Percentiles rank a stretch among this genome's conserved stretches.
Conservation (phyloP, 1,140 invertebrate genomes). For the Halesus radiatus region DNA sequence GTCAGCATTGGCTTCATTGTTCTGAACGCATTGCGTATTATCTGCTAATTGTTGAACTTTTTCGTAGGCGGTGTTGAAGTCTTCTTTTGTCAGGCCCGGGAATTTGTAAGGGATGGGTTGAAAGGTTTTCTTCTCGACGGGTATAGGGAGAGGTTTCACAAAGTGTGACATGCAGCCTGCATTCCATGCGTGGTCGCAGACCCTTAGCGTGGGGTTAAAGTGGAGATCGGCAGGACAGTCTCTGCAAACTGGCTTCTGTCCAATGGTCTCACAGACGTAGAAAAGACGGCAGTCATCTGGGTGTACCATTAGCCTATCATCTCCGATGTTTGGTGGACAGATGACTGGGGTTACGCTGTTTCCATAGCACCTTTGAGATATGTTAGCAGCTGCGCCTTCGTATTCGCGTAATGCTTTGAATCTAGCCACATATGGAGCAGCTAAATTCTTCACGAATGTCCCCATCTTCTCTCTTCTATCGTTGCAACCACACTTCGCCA, state of each 20-base stretch:
- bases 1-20: slow-evolving; percentile 35
- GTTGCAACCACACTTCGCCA: slow-evolving; percentile 5
- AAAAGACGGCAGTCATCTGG: slow-evolving; percentile 59
- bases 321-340: slow-evolving; percentile 25
- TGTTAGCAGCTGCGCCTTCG: slow-evolving; percentile 33
- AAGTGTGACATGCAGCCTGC: slow-evolving; percentile 52
- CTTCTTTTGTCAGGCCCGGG: not conserved
- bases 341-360: slow-evolving; percentile 49
- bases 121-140: too few relatives aligned
- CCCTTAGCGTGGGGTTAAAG: slow-evolving; percentile 60
- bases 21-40: not conserved
- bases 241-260: slow-evolving; percentile 56
- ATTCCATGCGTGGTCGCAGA: slow-evolving; percentile 61
- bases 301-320: slow-evolving; percentile 56
- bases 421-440: not conserved
- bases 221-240: slow-evolving; percentile 61
- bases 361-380: slow-evolving; percentile 49
- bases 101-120: not conserved
- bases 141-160: not conserved
- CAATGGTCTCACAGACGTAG: slow-evolving; percentile 56
- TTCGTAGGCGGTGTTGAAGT: too few relatives aligned
- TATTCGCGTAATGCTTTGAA: not conserved
- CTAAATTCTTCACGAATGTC: too few relatives aligned
- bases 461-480: not conserved
- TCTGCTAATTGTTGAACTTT: not conserved